phyloP scores from a whole-genome alignment of 2,888 invertebrate species.

The Diaperis boleti region DNA sequence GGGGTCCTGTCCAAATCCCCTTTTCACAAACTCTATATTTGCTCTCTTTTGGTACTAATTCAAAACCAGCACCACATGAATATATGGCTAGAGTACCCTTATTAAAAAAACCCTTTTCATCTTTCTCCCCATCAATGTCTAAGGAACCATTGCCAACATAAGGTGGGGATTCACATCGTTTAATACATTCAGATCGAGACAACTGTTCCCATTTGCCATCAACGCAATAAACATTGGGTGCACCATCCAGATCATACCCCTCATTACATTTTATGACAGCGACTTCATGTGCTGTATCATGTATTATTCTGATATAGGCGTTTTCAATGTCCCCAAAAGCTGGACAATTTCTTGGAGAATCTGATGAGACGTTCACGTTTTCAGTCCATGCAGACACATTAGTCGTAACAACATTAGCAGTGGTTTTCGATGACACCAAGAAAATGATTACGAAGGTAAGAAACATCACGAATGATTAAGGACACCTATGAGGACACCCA shows the following conservation, averaged over 20 bases:
- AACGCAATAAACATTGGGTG: constrained; percentile 59
- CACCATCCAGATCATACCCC: constrained; percentile 61
- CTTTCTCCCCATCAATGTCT: constrained; percentile 55
- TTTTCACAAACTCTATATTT: constrained; percentile 62
- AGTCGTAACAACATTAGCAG: background rate
- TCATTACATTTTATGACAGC: constrained; percentile 56
- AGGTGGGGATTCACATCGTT: constrained; percentile 60
- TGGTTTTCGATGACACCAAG: constrained; percentile 1
- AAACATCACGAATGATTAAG: constrained; percentile 12
- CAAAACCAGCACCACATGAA: constrained; percentile 58
- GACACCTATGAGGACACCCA: too few relatives aligned
- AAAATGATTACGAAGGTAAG: constrained; percentile 19
- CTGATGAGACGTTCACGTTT: background rate
- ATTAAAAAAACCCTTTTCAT: constrained; percentile 53
- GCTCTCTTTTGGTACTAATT: constrained; percentile 59
- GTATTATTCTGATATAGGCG: constrained; percentile 23
- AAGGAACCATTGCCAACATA: constrained; percentile 59
- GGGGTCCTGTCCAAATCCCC: constrained; percentile 64
- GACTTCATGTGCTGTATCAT: constrained; percentile 29
- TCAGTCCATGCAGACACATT: background rate
- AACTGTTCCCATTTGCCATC: constrained; percentile 60
- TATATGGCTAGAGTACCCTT: constrained; percentile 62
- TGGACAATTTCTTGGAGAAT: constrained; percentile 46
- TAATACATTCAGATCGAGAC: constrained; percentile 52
- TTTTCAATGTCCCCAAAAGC: constrained; percentile 52